phyloP scores from a whole-genome alignment of 2,797 vertebrate species.

The Gambelia wislizenii region DNA sequence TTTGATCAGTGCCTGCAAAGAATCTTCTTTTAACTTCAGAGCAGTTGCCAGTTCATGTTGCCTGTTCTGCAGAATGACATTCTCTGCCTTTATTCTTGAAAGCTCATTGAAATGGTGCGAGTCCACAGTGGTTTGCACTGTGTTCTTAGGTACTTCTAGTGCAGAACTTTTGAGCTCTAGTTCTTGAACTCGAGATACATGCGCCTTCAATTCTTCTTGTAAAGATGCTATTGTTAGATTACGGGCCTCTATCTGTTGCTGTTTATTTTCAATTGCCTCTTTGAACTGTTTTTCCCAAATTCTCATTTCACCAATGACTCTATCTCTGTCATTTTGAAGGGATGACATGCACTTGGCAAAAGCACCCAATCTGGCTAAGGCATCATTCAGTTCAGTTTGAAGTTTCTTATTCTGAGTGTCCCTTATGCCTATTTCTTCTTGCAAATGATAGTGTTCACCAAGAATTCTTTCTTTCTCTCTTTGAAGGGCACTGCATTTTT shows the following conservation, averaged over 20 bases:
- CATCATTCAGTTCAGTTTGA: conserved; percentile 78
- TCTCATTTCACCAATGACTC: conserved; percentile 74
- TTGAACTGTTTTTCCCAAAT: conserved; percentile 83
- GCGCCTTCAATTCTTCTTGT: conserved; percentile 81
- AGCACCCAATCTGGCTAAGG: conserved; percentile 79
- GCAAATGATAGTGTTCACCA: conserved; percentile 71
- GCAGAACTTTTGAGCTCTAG: conserved; percentile 74
- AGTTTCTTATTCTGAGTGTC: conserved; percentile 80
- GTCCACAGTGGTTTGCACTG: conserved; percentile 79
- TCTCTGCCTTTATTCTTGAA: conserved; percentile 82
- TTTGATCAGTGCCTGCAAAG: conserved; percentile 74
- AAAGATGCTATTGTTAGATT: conserved; percentile 79
- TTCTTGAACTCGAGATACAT: conserved; percentile 79
- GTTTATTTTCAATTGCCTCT: conserved; percentile 83
- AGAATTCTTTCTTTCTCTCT: conserved; percentile 71
- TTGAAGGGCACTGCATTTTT: conserved; percentile 73
- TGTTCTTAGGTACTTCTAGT: conserved; percentile 79
- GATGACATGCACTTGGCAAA: conserved; percentile 77
- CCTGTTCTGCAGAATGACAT: conserved; percentile 74
- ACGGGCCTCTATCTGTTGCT: conserved; percentile 84
- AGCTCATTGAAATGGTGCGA: conserved; percentile 81
- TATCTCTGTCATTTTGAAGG: conserved; percentile 75
- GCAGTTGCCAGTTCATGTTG: conserved; percentile 74
- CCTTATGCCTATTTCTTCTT: conserved; percentile 71
- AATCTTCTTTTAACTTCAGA: conserved; percentile 76